phyloP scores from a whole-genome alignment of 1,140 invertebrate genomes.

The Colletes latitarsis region DNA sequence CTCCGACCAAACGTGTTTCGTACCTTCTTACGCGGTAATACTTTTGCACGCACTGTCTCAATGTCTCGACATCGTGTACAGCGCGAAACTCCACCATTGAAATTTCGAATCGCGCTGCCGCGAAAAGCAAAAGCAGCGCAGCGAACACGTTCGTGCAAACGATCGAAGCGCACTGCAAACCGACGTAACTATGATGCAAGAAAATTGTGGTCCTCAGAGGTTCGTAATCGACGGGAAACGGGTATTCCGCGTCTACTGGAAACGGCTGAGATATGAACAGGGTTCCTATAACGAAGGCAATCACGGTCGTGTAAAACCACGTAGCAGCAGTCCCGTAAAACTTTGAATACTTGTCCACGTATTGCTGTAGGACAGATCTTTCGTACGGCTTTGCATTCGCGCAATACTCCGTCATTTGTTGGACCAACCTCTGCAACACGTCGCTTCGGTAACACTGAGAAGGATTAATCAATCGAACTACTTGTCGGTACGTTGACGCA shows the following conservation, averaged over 20 bases:
- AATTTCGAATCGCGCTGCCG: constrained; percentile 59
- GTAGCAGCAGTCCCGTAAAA: constrained; percentile 6
- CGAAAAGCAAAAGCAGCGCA: constrained; percentile 59
- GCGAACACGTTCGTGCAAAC: constrained; percentile 50
- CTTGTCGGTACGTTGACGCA: no score
- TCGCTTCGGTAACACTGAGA: background rate
- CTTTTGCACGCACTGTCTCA: constrained; percentile 45
- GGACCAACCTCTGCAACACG: constrained; percentile 30
- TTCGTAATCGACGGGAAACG: constrained; percentile 53
- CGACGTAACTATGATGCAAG: constrained; percentile 48
- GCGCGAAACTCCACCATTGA: constrained; percentile 30
- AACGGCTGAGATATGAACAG: constrained; percentile 48
- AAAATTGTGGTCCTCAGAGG: constrained; percentile 40
- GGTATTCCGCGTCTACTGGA: constrained; percentile 54
- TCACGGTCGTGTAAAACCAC: background rate
- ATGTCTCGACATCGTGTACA: background rate
- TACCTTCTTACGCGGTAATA: constrained; percentile 54
- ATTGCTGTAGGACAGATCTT: constrained; percentile 15
- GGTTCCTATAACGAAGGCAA: constrained; percentile 36
- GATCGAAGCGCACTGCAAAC: constrained; percentile 47
- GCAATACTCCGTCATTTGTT: constrained; percentile 26
- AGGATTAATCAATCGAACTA: background rate
- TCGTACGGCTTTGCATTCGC: constrained; percentile 17
- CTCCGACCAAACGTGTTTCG: background rate
- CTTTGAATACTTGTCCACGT: constrained; percentile 20